Base-by-base conservation (phyloP, 2,888 invertebrate species). In the Erannis defoliaria region DNA sequence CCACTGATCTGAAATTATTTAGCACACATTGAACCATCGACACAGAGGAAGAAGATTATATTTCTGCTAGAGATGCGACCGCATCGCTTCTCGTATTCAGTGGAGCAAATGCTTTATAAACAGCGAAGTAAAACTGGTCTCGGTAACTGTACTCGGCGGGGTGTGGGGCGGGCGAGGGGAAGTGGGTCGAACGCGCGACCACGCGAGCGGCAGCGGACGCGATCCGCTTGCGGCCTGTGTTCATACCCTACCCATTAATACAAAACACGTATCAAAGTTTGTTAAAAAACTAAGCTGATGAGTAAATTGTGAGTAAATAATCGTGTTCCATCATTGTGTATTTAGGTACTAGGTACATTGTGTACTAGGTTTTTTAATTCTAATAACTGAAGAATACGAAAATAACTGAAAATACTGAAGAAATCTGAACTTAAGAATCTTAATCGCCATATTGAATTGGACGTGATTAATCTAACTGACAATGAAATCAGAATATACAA, bases 91-190 rank as follows among this genome's bases (percentile, higher is more conserved):
- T 57, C 49, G 16, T 14, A 9, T 35, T 29, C 49, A 54, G 40
- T 57, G 48, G 29, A n/a, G 70, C 62, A 67, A 70, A 75, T 79
- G 71, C 81, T 80, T 77, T 79, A 77, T 75, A 83, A 81, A 78
- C 76, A 83, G 79, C 79, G 73, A 80, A 84, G 77, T 82, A 81
- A 81, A 90, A 90, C 91, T 86, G 89, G 90, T 90, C 76, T 84
- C 74, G 65, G 74, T 90, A 90, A 90, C 90, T 86, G 90, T 90
- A 86, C 76, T 79, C 80, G 72, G 80, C 75, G 76, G 72, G 70
- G 76, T 68, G 68, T 56, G 72, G 72, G 56, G 74, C n/a, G n/a
- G 51, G 67, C 61, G 70, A 70, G 76, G 80, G 77, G 77, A 86
- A 84, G 83, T 88, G 77, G 87, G 89, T 85, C 86, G 82, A 76